Percentiles rank a stretch among this genome's conserved stretches.
phyloP scores from a whole-genome alignment of 2,797 vertebrate genomes.

The Thripadectes ignobilis region DNA sequence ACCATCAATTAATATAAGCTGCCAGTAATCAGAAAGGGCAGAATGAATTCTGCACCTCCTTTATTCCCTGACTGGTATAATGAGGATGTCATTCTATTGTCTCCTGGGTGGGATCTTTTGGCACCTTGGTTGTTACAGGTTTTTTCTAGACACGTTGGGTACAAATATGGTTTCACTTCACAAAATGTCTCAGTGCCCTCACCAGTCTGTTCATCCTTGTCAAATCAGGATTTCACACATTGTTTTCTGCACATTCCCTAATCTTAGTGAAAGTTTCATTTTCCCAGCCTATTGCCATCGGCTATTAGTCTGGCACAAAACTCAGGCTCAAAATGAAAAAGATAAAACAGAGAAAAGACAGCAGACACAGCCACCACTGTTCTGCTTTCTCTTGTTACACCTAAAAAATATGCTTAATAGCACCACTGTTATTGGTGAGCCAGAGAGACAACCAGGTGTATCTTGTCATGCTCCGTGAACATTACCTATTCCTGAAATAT shows the following conservation, averaged over 20 bases:
- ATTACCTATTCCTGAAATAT: neutral
- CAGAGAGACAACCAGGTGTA: neutral
- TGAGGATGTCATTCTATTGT: slow-evolving; percentile 5
- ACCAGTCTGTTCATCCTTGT: slow-evolving; percentile 34
- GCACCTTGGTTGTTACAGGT: neutral
- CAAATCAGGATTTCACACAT: slow-evolving; percentile 55
- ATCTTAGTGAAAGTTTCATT: slow-evolving; percentile 50
- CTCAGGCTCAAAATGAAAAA: slow-evolving; percentile 42
- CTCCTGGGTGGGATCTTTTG: slow-evolving; percentile 15
- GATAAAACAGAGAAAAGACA: slow-evolving; percentile 29
- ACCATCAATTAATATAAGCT: slow-evolving; percentile 22
- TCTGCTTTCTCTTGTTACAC: neutral
- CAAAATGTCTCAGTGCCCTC: slow-evolving; percentile 15
- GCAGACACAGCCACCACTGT: neutral
- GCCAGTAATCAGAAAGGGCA: slow-evolving; percentile 25
- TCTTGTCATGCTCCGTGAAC: neutral
- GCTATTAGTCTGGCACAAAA: slow-evolving; percentile 59
- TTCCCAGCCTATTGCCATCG: slow-evolving; percentile 33
- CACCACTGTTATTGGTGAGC: neutral
- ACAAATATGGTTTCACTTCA: slow-evolving; percentile 18
- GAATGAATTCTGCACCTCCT: slow-evolving; percentile 12
- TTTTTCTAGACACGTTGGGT: neutral
- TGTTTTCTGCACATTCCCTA: slow-evolving; percentile 46
- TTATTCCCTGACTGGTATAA: neutral
- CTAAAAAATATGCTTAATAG: neutral